phyloP scores from a whole-genome alignment of 2,113 vertebrate species.

The Oceanites oceanicus region DNA sequence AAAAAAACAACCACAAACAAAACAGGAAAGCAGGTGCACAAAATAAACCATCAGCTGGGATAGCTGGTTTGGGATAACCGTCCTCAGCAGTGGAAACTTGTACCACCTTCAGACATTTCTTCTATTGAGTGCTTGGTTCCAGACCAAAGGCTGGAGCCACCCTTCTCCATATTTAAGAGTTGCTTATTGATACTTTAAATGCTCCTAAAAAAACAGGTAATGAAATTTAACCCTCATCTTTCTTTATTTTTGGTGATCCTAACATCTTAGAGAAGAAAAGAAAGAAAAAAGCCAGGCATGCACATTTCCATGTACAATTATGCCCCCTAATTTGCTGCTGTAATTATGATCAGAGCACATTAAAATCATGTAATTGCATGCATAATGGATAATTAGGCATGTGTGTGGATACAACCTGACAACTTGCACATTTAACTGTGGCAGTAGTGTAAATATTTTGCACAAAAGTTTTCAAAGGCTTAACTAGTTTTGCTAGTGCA shows the following conservation, averaged over 20 bases:
- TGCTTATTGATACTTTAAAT: background rate
- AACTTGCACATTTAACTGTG: background rate
- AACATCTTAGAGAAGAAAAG: background rate
- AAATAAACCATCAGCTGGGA: background rate
- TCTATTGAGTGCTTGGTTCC: background rate
- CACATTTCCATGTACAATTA: background rate
- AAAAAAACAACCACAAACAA: too few species aligned
- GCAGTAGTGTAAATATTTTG: background rate
- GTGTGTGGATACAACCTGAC: background rate
- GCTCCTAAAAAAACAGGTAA: background rate
- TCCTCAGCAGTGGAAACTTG: background rate
- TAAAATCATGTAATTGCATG: background rate
- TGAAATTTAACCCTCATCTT: background rate
- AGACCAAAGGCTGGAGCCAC: background rate
- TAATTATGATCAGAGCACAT: background rate
- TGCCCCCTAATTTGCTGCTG: background rate
- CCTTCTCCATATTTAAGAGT: too few species aligned
- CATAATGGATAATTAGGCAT: background rate
- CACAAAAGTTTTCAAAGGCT: background rate
- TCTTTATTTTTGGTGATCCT: fast-evolving
- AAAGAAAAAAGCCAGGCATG: background rate
- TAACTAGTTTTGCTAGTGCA: background rate
- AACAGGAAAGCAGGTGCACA: background rate
- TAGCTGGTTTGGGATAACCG: background rate
- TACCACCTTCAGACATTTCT: background rate